Evolutionary conservation across 1,140 invertebrate species (phyloP), one percentile per base, ranked within the genome.

Genomic region (Plodia interpunctella): DNA sequence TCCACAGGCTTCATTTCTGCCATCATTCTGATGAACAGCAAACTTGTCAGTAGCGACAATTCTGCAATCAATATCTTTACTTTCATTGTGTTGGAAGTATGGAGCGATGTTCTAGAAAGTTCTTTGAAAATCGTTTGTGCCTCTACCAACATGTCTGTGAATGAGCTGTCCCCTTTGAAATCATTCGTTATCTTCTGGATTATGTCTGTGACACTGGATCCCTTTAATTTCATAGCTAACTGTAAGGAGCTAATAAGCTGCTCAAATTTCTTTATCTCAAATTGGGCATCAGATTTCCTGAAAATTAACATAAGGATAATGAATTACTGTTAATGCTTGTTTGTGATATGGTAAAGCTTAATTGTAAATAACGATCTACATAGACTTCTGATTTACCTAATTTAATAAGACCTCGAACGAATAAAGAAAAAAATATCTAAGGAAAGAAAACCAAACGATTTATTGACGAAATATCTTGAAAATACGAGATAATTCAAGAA

Each of bases 1-100:
- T 97, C 96, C 15, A 97, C 93, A 2, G 79, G 68, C 60, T 73
- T 86, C 9, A 90, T 70, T 74, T 90, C 81, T 11, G 78, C 55
- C 66, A 89, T 78, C 5, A 89, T 53, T 55, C 71, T 75, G 0
- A 80, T 28, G 0, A 90, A 72, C 0, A 92, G 83, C 0, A 92
- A 67, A 68, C 91, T 87, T 0, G 87, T 90, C n/a, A 90, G 63
- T 18, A 91, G 60, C 15, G 82, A 88, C 4, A 92, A 59, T 68
- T 91, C 77, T 1, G 90, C 62, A 4, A 78, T 82, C 0, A 85
- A 58, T 11, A 87, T 72, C 58, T 80, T 82, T 0, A 62, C 59
- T 68, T 66, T 69, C 19, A 57, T 49, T 61, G 62, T 66, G 32
- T 61, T 51, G 9, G 49, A 30, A 10, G 44, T 55, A 38, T 58